Evolutionary conservation across 2,113 vertebrate species (phyloP).

Genomic region (Gymnocephalus cernua): DNA sequence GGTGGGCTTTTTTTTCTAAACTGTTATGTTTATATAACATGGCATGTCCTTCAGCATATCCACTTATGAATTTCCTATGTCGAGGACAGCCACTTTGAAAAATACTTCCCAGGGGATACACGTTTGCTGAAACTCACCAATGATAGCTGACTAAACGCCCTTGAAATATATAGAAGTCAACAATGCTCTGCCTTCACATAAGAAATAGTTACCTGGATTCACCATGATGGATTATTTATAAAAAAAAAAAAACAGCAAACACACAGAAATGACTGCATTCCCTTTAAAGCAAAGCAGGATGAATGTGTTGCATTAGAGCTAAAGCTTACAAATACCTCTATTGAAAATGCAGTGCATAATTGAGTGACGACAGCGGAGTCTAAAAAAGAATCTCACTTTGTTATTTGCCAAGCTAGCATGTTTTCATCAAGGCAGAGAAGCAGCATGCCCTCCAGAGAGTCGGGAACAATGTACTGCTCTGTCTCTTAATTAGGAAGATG

Average conservation of each 20-base stretch:
- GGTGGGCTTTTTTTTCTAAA: neutral
- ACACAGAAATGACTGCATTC: conserved; percentile 29
- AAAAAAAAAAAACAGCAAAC: neutral
- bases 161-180: conserved; percentile 54
- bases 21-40: conserved; percentile 44
- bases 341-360: conserved; percentile 62
- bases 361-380: conserved; percentile 61
- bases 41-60: conserved; percentile 55
- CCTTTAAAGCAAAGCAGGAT: conserved; percentile 29
- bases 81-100: conserved; percentile 41
- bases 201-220: conserved; percentile 31
- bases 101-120: conserved; percentile 15
- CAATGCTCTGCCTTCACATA: conserved; percentile 32
- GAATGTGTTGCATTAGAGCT: conserved; percentile 43
- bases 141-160: conserved; percentile 30
- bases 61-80: conserved; percentile 60
- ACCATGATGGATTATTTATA: neutral
- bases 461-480: conserved; percentile 37
- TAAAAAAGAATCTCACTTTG: conserved; percentile 54
- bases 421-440: conserved; percentile 64
- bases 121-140: conserved; percentile 24
- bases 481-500: conserved; percentile 58
- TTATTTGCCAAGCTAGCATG: conserved; percentile 69
- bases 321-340: conserved; percentile 60
- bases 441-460: conserved; percentile 59